Evolutionary conservation across 2,888 invertebrate species (phyloP).

Genomic region (Sphecodes monilicornis): DNA sequence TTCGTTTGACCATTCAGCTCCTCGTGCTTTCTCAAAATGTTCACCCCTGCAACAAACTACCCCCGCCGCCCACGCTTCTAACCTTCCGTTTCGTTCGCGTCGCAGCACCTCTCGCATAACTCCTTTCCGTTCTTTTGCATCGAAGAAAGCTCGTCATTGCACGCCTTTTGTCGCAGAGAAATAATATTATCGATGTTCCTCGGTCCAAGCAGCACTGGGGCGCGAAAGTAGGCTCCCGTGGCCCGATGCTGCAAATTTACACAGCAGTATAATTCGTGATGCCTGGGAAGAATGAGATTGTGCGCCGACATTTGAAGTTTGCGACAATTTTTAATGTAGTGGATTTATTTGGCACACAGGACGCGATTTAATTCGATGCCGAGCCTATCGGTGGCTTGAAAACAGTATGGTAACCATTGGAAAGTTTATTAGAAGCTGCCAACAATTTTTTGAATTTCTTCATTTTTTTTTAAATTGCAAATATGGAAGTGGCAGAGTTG

Average conservation of each 20-base stretch:
- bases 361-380: too few species aligned
- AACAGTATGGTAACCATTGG: too few species aligned
- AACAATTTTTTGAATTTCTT: background rate
- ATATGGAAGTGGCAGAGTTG: too few species aligned
- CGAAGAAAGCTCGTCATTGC: conserved; percentile 23
- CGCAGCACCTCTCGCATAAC: conserved; percentile 19
- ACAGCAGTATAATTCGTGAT: background rate
- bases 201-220: background rate
- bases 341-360: too few species aligned
- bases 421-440: too few species aligned
- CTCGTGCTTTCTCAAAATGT: background rate
- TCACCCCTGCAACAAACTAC: conserved; percentile 19
- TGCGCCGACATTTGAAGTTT: background rate
- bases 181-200: background rate
- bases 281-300: background rate
- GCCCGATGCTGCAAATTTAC: background rate
- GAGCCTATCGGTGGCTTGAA: too few species aligned
- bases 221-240: background rate
- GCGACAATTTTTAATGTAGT: background rate
- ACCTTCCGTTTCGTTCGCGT: conserved; percentile 16
- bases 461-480: background rate
- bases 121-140: conserved; percentile 29
- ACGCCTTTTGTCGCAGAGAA: conserved; percentile 27
- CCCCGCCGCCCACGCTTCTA: background rate
- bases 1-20: background rate